These are phyloP conservation scores for Euclidia mi DNA, from an alignment of 2,888 invertebrate genomes.

Conservation along the genomic window DNA sequence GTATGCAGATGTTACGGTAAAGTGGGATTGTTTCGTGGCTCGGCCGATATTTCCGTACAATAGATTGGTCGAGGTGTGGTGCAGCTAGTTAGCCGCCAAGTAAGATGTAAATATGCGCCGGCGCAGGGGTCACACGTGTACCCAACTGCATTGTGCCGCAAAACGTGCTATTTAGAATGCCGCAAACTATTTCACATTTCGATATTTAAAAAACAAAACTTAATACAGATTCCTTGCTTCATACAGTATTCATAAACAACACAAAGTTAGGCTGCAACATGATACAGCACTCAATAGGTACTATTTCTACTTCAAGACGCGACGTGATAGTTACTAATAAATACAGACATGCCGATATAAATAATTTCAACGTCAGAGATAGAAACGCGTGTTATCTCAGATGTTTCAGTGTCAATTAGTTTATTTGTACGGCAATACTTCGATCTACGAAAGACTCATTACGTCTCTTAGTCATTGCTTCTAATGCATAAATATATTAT, in stretches of 20 bases:
- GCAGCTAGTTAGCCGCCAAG: conserved; percentile 75
- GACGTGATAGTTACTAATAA: conserved; percentile 36
- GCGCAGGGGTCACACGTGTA: conserved; percentile 62
- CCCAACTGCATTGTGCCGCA: conserved; percentile 34
- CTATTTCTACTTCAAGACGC: conserved; percentile 16
- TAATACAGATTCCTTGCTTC: no score
- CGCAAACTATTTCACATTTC: conserved; percentile 15
- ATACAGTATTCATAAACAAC: no score
- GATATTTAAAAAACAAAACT: not conserved
- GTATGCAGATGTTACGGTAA: conserved; percentile 83
- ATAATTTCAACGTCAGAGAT: conserved; percentile 43
- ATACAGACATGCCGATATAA: conserved; percentile 37
- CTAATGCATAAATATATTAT: conserved; percentile 42
- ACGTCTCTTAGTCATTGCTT: conserved; percentile 33
- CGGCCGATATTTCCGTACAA: conserved; percentile 85
- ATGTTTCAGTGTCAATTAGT: conserved; percentile 51
- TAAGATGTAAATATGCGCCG: conserved; percentile 76
- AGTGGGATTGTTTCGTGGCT: conserved; percentile 84
- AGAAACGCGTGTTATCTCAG: conserved; percentile 45
- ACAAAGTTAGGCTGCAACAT: not conserved
- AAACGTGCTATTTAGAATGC: conserved; percentile 28
- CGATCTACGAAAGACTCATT: conserved; percentile 40
- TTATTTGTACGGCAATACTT: conserved; percentile 40
- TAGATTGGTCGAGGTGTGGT: conserved; percentile 73
- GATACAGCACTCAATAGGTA: not conserved